These are phyloP conservation scores for Drosophila bipectinata DNA, from an alignment of 1,140 invertebrate genomes.

Conservation along the genomic window DNA sequence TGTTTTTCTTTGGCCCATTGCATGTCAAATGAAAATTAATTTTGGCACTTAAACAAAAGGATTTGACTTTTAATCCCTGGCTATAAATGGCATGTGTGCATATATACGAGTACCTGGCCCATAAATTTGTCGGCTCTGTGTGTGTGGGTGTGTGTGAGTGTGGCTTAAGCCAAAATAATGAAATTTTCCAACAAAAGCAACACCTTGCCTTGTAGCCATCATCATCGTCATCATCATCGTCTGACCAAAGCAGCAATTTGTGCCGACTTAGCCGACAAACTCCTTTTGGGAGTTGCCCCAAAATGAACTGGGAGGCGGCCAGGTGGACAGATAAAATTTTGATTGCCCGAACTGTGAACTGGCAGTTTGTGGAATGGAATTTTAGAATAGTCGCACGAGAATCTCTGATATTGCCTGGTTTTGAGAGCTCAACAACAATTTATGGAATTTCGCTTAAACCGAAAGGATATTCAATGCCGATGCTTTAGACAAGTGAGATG, in stretches of 20 bases:
- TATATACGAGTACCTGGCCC: slow-evolving; percentile 41
- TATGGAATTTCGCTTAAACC: slow-evolving; percentile 7
- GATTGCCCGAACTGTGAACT: slow-evolving; percentile 29
- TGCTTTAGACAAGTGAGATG: not conserved
- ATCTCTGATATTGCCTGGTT: slow-evolving; percentile 1
- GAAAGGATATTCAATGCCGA: not conserved
- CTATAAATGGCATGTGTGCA: slow-evolving; percentile 75
- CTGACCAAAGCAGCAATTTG: slow-evolving; percentile 62
- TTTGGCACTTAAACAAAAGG: slow-evolving; percentile 82
- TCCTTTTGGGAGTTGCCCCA: slow-evolving; percentile 14
- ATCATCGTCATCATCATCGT: slow-evolving; percentile 30
- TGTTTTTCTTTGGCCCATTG: slow-evolving; percentile 73
- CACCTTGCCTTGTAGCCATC: slow-evolving; percentile 58
- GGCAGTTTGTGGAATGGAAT: slow-evolving; percentile 6
- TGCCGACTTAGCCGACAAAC: slow-evolving; percentile 49
- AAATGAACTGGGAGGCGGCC: not conserved
- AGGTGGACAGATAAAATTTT: slow-evolving; percentile 17
- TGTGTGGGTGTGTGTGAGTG: slow-evolving; percentile 29
- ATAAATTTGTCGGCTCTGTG: slow-evolving; percentile 45
- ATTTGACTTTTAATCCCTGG: slow-evolving; percentile 82
- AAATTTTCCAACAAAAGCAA: slow-evolving; percentile 80
- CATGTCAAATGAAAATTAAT: slow-evolving; percentile 82
- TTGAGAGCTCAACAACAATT: slow-evolving; percentile 5
- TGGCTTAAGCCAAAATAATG: slow-evolving; percentile 79
- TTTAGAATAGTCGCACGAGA: slow-evolving; percentile 9